Percentiles rank a stretch among this genome's conserved stretches.
Evolutionary conservation across 1,140 invertebrate genomes (phyloP).

Genomic region (Lepidurus packardi): DNA sequence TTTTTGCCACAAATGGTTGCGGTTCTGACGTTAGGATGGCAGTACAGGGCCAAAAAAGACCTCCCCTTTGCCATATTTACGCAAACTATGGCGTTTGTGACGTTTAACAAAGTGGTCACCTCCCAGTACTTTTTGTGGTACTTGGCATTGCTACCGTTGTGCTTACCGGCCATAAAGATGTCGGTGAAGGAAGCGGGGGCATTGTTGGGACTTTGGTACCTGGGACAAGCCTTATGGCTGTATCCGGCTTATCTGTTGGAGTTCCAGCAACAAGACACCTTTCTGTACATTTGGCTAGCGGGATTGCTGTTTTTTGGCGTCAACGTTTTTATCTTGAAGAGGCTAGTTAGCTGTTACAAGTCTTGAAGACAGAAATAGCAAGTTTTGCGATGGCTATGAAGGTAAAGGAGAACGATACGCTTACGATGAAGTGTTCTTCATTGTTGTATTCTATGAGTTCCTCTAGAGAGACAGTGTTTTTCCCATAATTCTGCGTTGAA

Average conservation of each 20-base stretch:
- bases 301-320: constrained; percentile 68
- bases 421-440: not conserved
- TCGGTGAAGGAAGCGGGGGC: constrained; percentile 47
- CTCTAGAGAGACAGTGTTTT: too few species aligned
- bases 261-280: constrained; percentile 77
- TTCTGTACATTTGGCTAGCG: constrained; percentile 70
- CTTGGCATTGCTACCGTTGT: constrained; percentile 74
- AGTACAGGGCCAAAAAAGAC: constrained; percentile 58
- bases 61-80: constrained; percentile 78
- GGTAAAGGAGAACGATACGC: constrained; percentile 46
- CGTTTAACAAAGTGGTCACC: constrained; percentile 93
- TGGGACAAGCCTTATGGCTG: constrained; percentile 80
- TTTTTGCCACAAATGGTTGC: constrained; percentile 70
- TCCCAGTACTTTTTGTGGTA: constrained; percentile 99
- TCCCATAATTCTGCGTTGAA: too few species aligned
- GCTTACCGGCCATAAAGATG: constrained; percentile 56
- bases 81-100: constrained; percentile 81
- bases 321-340: constrained; percentile 58
- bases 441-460: too few species aligned
- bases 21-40: constrained; percentile 55
- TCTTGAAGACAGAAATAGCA: too few species aligned
- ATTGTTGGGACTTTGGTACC: constrained; percentile 61
- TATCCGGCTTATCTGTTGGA: constrained; percentile 83
- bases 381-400: constrained; percentile 52
- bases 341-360: not conserved